A percentile compares a stretch with the other conserved stretches of the same genome.
Evolutionary conservation across 2,797 vertebrate species (phyloP).

Genomic region (Dromococcyx pavoninus): DNA sequence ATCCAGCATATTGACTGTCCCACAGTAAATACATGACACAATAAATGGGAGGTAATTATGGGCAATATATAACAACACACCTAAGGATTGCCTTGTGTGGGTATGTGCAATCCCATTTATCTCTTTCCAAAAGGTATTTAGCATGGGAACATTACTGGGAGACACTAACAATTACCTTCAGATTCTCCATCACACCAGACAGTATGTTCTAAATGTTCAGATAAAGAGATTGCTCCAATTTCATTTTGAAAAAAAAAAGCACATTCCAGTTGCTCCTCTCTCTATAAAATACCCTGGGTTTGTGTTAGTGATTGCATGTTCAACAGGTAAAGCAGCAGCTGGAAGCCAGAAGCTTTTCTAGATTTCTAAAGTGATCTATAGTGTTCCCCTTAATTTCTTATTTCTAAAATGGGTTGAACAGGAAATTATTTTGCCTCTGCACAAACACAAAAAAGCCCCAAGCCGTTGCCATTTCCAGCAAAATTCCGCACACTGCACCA

Average conservation of each 20-base stretch:
- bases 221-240: background rate
- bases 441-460: background rate
- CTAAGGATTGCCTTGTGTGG: background rate
- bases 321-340: background rate
- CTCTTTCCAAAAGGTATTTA: background rate
- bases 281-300: background rate
- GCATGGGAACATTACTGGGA: background rate
- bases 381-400: background rate
- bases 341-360: background rate
- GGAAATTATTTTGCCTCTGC: conserved; percentile 12
- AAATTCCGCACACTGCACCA: background rate
- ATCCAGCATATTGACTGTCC: background rate
- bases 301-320: background rate
- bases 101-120: background rate
- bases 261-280: background rate
- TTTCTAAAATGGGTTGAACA: background rate
- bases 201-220: background rate
- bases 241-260: background rate
- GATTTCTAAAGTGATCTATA: background rate
- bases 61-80: background rate
- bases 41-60: background rate
- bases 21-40: background rate
- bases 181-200: background rate
- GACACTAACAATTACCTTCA: background rate
- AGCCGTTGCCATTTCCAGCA: background rate